Base-by-base conservation (phyloP, 2,797 vertebrate species). In the Mareca strepera region DNA sequence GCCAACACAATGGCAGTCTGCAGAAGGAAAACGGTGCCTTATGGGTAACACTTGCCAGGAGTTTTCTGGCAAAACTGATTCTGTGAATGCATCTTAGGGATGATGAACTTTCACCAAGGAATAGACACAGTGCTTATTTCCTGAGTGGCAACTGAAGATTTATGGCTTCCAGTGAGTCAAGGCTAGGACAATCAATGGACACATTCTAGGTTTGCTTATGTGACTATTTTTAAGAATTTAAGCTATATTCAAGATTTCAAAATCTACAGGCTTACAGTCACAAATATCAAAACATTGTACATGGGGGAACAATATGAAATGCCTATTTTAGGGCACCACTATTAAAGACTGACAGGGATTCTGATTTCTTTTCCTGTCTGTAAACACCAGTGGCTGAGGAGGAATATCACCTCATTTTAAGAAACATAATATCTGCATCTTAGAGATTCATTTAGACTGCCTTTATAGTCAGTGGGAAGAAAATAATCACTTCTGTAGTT, bases 61-160 rank as follows among this genome's bases (percentile, higher is more conserved):
- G 23, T 41, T 91, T 91, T 89, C 72, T 50, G 46, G 63, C 26
- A 67, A 67, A 92, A 89, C 15, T 46, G 41, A 12, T 80, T 82
- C 58, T 48, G 23, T 67, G 82, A 90, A 48, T 0, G 1, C 17
- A 80, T 56, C 18, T 35, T 44, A 67, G 16, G 6, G 28, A 46
- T 31, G n/a, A 28, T 92, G 73, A 67, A 70, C 52, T 68, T 91
- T 56, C 35, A 67, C 15, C 18, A 56, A 37, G 46, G 48, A 69
- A 17, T 7, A 87, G 68, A 70, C 3, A 3, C 9, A 26, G 31
- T 43, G 23, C 15, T 72, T 41, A 28, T 92, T 78, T 66, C 11
- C 17, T 74, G 48, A 68, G 16, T 26, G 23, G 23, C 23, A 39
- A 6, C 20, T 46, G 68, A 73, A 80, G 39, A 53, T 46, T 75